These are phyloP conservation scores for Ochotona princeps DNA, from an alignment of 2,113 vertebrate genomes.

Conservation along the genomic window DNA sequence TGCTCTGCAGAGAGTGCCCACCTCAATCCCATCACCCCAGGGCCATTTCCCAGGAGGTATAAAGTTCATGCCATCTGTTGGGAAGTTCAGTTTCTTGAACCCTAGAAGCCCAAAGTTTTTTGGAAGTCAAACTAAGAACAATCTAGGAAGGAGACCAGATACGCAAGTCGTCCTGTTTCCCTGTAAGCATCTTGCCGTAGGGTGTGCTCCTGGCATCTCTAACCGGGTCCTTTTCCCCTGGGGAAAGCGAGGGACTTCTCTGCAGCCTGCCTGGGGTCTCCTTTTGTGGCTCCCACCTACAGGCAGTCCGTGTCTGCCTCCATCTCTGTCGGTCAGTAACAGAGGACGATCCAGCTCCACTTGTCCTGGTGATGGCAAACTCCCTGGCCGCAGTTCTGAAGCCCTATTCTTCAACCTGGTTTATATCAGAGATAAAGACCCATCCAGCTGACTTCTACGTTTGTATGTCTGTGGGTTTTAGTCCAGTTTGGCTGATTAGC, in stretches of 20 bases:
- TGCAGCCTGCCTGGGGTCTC: not conserved
- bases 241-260: not conserved
- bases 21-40: not conserved
- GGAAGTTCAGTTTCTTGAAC: not conserved
- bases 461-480: not conserved
- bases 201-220: not conserved
- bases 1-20: not conserved
- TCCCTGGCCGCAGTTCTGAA: fast-evolving
- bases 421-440: not conserved
- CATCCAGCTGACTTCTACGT: not conserved
- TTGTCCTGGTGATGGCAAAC: not conserved
- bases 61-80: not conserved
- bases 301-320: not conserved
- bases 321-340: not conserved
- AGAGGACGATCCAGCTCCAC: not conserved
- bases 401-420: not conserved
- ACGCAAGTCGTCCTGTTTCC: not conserved
- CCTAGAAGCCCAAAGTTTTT: not conserved
- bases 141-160: not conserved
- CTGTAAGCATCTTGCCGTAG: fast-evolving
- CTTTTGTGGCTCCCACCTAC: not conserved
- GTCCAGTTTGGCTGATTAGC: not conserved
- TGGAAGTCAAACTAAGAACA: not conserved
- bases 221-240: no score
- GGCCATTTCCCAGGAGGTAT: not conserved